Evolutionary conservation across 2,888 invertebrate genomes (phyloP).

Genomic region (Caprella mutica): DNA sequence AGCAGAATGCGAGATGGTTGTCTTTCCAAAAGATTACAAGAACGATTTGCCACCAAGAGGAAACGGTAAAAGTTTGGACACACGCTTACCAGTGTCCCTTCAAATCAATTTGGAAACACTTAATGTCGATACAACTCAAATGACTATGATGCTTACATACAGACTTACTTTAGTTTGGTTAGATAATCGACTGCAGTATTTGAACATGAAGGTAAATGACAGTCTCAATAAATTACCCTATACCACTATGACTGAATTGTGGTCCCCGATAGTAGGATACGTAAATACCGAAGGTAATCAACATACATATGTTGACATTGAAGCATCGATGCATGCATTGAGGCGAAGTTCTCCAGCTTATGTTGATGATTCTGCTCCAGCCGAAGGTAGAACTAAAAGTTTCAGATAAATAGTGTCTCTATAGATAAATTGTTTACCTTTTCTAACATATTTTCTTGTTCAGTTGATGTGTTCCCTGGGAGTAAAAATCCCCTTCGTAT

Average conservation of each 20-base stretch:
- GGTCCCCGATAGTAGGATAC: slow-evolving; percentile 18
- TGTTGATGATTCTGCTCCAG: slow-evolving; percentile 14
- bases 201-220: slow-evolving; percentile 19
- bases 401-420: background rate
- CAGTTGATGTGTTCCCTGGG: slow-evolving; percentile 25
- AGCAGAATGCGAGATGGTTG: slow-evolving; percentile 18
- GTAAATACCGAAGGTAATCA: slow-evolving; percentile 20
- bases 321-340: slow-evolving; percentile 14
- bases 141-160: slow-evolving; percentile 17
- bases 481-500: slow-evolving; percentile 23
- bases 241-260: slow-evolving; percentile 12
- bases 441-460: background rate
- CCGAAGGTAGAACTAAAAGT: slow-evolving; percentile 15
- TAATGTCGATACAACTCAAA: slow-evolving; percentile 19
- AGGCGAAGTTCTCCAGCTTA: background rate
- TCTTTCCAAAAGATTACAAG: slow-evolving; percentile 22
- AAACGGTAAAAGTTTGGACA: background rate
- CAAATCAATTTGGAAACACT: slow-evolving; percentile 20
- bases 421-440: background rate
- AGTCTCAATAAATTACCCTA: slow-evolving; percentile 18
- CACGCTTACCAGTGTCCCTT: slow-evolving; percentile 18
- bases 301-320: slow-evolving; percentile 10
- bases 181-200: slow-evolving; percentile 16
- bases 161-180: slow-evolving; percentile 12
- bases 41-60: slow-evolving; percentile 23